Evolutionary conservation across 2,113 vertebrate species (phyloP), one percentile per base, ranked within the genome.

Genomic region (Lepisosteus oculatus): DNA sequence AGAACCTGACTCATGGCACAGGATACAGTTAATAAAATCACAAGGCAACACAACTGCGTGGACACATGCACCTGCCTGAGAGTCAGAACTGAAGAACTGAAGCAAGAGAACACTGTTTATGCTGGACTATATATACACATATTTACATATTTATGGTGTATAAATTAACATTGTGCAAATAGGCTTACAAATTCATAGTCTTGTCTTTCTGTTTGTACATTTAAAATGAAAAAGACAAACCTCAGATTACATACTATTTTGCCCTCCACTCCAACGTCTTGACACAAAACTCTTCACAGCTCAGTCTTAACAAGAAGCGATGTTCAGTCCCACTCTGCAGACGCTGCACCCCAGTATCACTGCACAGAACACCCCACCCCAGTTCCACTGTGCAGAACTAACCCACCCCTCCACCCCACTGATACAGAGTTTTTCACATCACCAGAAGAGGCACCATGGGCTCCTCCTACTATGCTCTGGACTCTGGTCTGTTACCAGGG

Each of bases 281-380:
- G 29, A 29, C 29, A 29, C 29, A 29, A 29, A 29, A 29, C 29
- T 29, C 29, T 29, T 29, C 77, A 43, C 5, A n/a, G 56, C 74
- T 74, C 76, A 82, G 67, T 57, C 75, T 68, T 79, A 79, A 80
- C 78, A 78, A 9, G 6, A 55, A 8, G 9, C 45, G 44, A n/a
- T 29, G 65, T 67, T 59, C 43, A 65, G 78, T 66, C 74, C 44
- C 43, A 15, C 51, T 1, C 66, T 61, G 67, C 5, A 67, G 14
- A 3, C 64, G 64, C 45, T 2, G 3, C 55, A 42, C 8, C 61
- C 17, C 55, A 63, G 70, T 76, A 75, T 43, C 71, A 12, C 70
- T 14, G 65, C 78, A 85, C 84, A 82, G 86, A 84, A 84, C 86
- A 81, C 14, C 57, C 68, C 47, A 61, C 29, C 29, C 29, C 29